Conservation (phyloP, 2,113 vertebrate species). For the Rissa tridactyla region DNA sequence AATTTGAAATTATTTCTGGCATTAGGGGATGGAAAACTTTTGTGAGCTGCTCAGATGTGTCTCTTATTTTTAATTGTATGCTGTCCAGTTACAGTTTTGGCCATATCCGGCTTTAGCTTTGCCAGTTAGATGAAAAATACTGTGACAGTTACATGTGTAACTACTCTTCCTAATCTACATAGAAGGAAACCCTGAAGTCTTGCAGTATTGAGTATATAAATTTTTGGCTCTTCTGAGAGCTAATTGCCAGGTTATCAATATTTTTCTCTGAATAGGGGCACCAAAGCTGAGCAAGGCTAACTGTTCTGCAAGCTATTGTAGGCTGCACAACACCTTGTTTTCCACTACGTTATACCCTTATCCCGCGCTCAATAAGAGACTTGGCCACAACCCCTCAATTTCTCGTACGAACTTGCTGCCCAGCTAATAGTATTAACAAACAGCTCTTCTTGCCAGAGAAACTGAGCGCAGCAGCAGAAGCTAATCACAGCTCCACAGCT, state of each 20-base stretch:
- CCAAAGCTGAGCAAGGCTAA: not conserved
- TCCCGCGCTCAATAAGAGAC: not conserved
- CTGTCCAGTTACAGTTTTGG: not conserved
- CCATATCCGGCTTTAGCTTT: not conserved
- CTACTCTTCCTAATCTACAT: not conserved
- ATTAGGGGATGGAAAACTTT: not conserved
- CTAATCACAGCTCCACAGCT: not conserved
- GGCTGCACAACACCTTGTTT: not conserved
- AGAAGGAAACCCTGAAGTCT: not conserved
- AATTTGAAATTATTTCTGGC: not conserved
- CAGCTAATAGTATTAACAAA: accelerated
- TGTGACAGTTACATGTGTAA: not conserved
- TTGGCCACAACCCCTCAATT: not conserved
- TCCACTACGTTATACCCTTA: accelerated
- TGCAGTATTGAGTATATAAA: not conserved
- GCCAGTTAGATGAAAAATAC: not conserved
- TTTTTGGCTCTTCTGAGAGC: not conserved
- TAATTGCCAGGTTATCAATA: not conserved
- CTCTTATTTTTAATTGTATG: not conserved
- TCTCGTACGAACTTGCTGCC: not conserved
- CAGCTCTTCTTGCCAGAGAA: not conserved
- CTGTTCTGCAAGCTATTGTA: not conserved
- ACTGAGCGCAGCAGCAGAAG: not conserved
- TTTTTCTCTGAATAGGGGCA: not conserved
- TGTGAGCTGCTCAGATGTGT: not conserved